Percentiles rank a stretch among this genome's conserved stretches.
Evolutionary conservation across 2,888 invertebrate genomes (phyloP).

Genomic region (Diarsia rubi): DNA sequence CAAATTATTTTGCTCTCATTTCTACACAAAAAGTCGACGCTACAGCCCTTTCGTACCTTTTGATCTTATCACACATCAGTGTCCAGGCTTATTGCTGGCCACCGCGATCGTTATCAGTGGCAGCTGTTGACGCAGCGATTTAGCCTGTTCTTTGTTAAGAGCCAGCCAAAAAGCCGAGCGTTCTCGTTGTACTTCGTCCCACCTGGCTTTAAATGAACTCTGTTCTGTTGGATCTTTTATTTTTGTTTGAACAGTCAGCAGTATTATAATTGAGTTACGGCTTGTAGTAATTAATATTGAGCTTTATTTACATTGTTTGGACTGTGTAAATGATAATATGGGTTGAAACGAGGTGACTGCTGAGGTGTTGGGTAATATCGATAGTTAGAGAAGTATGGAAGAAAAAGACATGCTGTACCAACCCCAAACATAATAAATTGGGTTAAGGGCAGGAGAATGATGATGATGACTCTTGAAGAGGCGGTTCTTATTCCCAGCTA

Average conservation of each 20-base stretch:
- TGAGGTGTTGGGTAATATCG: not conserved
- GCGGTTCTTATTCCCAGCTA: not conserved
- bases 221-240: constrained; percentile 33
- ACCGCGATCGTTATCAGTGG: constrained; percentile 58
- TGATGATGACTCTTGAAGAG: not conserved
- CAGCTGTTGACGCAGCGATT: constrained; percentile 59
- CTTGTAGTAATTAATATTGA: not conserved
- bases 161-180: constrained; percentile 53
- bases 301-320: not conserved
- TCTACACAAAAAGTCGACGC: constrained; percentile 5
- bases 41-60: constrained; percentile 34
- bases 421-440: not conserved
- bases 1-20: too few relatives aligned
- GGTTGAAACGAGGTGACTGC: not conserved
- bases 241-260: constrained; percentile 29
- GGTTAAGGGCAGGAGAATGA: not conserved
- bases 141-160: constrained; percentile 60
- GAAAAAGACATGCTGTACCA: not conserved
- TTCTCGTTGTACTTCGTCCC: constrained; percentile 45
- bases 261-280: constrained; percentile 4
- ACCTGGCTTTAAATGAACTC: constrained; percentile 49
- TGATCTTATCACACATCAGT: constrained; percentile 53
- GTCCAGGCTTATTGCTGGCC: constrained; percentile 53
- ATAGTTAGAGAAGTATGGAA: not conserved
- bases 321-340: not conserved